A percentile compares a stretch with the other conserved stretches of the same genome.
phyloP scores from a whole-genome alignment of 2,797 vertebrate species.

The Chaunax sp. region DNA sequence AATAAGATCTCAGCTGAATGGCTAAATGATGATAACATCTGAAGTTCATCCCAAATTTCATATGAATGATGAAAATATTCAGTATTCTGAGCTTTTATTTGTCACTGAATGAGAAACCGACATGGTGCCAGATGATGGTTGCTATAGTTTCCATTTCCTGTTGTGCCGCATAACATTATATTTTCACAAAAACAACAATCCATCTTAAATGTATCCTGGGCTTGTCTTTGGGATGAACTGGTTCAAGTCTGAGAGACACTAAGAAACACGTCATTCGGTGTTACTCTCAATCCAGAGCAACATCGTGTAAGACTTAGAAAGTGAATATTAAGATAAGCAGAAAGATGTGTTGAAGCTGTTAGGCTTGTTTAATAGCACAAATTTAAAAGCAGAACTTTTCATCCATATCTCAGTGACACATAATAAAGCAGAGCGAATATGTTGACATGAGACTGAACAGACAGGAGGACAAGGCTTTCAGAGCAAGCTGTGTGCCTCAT shows the following conservation, averaged over 20 bases:
- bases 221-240: constrained; percentile 45
- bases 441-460: constrained; percentile 4
- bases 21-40: neutral
- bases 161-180: neutral
- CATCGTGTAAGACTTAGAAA: constrained; percentile 12
- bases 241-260: constrained; percentile 13
- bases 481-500: constrained; percentile 39
- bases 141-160: neutral
- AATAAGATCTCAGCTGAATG: neutral
- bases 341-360: constrained; percentile 37
- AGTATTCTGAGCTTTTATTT: neutral
- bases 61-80: neutral
- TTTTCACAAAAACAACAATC: constrained; percentile 11
- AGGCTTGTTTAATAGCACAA: constrained; percentile 32
- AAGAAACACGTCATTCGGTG: constrained; percentile 5
- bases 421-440: constrained; percentile 6
- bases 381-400: neutral
- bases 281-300: constrained; percentile 19
- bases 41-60: constrained; percentile 31
- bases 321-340: neutral
- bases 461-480: constrained; percentile 16
- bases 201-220: neutral
- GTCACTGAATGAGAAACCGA: neutral
- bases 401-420: constrained; percentile 32
- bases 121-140: too few species aligned